Evolutionary conservation across 2,888 invertebrate species (phyloP).

Genomic region (Phyto melanocephala): DNA sequence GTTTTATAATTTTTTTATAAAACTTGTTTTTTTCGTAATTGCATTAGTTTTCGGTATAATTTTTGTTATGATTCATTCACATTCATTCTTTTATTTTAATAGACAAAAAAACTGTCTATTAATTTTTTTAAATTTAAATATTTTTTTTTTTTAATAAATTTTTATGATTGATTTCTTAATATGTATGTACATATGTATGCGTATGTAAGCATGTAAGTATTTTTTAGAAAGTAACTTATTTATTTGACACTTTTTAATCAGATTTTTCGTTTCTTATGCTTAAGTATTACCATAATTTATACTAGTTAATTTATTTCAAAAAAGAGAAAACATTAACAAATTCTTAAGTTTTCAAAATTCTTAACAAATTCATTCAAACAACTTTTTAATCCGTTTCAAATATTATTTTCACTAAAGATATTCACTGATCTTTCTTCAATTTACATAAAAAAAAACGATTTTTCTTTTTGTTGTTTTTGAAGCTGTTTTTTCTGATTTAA

Average conservation of each 20-base stretch:
- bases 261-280: no score
- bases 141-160: not conserved
- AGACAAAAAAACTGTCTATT: not conserved
- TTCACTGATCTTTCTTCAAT: slow-evolving; percentile 51
- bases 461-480: slow-evolving; percentile 16
- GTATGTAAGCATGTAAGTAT: not conserved
- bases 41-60: slow-evolving; percentile 28
- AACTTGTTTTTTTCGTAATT: slow-evolving; percentile 23
- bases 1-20: slow-evolving; percentile 15
- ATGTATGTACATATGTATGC: not conserved
- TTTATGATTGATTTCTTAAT: slow-evolving; percentile 6
- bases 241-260: no score
- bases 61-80: slow-evolving; percentile 53
- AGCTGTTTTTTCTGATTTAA: slow-evolving; percentile 22
- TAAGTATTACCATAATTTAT: no score
- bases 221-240: slow-evolving; percentile 39
- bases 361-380: not conserved
- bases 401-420: slow-evolving; percentile 29
- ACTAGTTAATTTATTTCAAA: no score
- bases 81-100: slow-evolving; percentile 18
- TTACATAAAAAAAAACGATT: slow-evolving; percentile 28
- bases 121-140: slow-evolving; percentile 12
- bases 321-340: slow-evolving; percentile 5
- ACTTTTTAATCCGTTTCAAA: not conserved
- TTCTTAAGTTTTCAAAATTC: slow-evolving; percentile 1